phyloP scores from a whole-genome alignment of 2,113 vertebrate species.

The Cochlearius cochlearius region DNA sequence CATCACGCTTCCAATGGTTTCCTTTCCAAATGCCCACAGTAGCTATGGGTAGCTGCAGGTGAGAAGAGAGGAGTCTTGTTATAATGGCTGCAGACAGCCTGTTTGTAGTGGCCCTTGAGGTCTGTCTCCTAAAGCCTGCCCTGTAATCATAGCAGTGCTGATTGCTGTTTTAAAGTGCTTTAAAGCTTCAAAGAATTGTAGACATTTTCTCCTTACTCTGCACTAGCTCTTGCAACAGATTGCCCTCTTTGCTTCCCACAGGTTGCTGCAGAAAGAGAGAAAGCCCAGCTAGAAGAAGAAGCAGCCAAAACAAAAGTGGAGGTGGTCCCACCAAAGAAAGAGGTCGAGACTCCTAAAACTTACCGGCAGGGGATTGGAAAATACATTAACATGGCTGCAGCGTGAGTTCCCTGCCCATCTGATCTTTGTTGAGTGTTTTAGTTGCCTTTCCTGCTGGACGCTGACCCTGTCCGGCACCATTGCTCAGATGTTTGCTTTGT shows the following conservation, averaged over 20 bases:
- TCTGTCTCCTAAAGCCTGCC: neutral
- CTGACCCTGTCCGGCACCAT: neutral
- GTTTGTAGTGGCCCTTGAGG: neutral
- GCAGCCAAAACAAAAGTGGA: slow-evolving; percentile 74
- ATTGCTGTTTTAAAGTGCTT: neutral
- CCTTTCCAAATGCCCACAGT: neutral
- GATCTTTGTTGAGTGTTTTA: neutral
- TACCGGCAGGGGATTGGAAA: slow-evolving; percentile 92
- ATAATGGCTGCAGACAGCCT: neutral
- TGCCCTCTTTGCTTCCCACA: slow-evolving; percentile 42
- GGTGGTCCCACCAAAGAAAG: slow-evolving; percentile 64
- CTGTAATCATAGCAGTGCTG: neutral
- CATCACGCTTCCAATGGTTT: neutral
- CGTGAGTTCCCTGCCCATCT: slow-evolving; percentile 74
- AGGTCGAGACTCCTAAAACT: slow-evolving; percentile 79
- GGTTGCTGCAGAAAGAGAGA: slow-evolving; percentile 89
- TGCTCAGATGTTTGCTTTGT: neutral
- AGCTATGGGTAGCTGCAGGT: neutral
- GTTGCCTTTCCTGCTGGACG: neutral
- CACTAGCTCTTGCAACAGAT: neutral
- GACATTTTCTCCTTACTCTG: neutral
- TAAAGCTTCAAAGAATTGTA: neutral
- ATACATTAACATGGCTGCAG: slow-evolving; percentile 87
- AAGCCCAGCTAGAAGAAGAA: slow-evolving; percentile 75
- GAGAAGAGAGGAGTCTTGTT: neutral